Conservation (phyloP, 1,140 invertebrate species). For the Anoplolepis gracilipes region DNA sequence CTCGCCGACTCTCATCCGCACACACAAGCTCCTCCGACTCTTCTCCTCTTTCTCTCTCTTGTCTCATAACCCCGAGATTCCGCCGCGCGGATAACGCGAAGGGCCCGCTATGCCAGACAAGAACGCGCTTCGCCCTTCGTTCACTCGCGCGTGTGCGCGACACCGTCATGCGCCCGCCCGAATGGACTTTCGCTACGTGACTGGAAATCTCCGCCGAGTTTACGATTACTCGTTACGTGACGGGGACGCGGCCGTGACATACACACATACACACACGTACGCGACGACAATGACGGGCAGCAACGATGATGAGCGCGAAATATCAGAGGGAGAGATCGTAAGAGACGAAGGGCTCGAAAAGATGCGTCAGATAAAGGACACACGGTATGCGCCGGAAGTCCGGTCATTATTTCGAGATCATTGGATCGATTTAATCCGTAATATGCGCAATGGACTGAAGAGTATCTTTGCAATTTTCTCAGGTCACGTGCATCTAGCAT, state of each 20-base stretch:
- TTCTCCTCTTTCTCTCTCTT: background rate
- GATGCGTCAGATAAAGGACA: conserved; percentile 23
- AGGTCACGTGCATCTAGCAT: too few species aligned
- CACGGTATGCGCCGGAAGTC: conserved; percentile 9
- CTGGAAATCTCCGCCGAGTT: conserved; percentile 79
- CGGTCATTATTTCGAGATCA: conserved; percentile 31
- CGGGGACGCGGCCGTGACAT: conserved; percentile 57
- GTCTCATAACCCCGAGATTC: conserved; percentile 39
- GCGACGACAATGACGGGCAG: background rate
- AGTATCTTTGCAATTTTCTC: background rate
- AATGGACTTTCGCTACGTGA: conserved; percentile 78
- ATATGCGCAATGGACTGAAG: background rate
- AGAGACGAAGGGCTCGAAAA: background rate
- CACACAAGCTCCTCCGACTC: background rate
- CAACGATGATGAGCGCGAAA: conserved; percentile 38
- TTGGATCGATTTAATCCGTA: conserved; percentile 7
- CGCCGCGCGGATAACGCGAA: conserved; percentile 54
- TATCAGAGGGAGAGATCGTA: conserved; percentile 31
- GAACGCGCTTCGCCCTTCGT: conserved; percentile 49
- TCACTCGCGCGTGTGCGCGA: conserved; percentile 59
- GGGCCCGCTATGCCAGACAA: conserved; percentile 52
- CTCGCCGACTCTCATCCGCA: background rate
- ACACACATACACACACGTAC: background rate
- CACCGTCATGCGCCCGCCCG: conserved; percentile 71
- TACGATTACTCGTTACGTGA: conserved; percentile 82